Percentiles rank a stretch among this genome's conserved stretches.
These are phyloP conservation scores for Aphidius colemani DNA, from an alignment of 2,888 invertebrate species.

Conservation along the genomic window DNA sequence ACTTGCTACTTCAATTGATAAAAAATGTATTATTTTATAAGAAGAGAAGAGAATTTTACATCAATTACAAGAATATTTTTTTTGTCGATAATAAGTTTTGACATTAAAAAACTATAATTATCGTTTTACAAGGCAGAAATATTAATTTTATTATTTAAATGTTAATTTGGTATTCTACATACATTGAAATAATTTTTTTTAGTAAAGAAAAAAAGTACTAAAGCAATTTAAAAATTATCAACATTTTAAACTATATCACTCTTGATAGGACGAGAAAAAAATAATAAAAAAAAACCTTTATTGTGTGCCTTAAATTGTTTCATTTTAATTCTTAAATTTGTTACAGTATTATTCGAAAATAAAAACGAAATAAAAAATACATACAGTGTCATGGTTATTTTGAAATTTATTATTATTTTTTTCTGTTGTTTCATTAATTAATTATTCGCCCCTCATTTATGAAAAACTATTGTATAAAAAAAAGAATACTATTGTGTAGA, in stretches of 20 bases:
- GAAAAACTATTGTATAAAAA: background rate
- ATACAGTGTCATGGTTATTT: constrained; percentile 24
- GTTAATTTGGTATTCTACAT: background rate
- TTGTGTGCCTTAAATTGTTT: background rate
- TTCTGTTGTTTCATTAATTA: constrained; percentile 1
- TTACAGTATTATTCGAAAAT: constrained; percentile 1
- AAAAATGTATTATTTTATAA: constrained; percentile 13
- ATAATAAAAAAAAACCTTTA: background rate
- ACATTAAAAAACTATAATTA: background rate
- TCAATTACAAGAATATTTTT: background rate
- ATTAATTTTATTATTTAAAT: background rate
- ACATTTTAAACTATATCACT: constrained; percentile 5
- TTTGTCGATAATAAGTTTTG: background rate
- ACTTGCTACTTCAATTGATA: background rate
- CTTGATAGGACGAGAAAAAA: background rate
- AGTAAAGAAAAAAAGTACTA: too few relatives aligned
- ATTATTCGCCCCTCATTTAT: background rate
- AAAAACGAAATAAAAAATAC: constrained; percentile 1
- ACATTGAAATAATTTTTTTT: background rate
- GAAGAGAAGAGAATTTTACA: background rate
- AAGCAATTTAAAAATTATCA: too few relatives aligned
- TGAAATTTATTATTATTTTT: background rate
- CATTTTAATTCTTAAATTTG: background rate
- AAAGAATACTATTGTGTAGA: constrained; percentile 5
- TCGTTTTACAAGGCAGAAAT: constrained; percentile 6